Evolutionary conservation across 2,888 invertebrate genomes (phyloP).

Genomic region (Zaprionus obscuricornis): DNA sequence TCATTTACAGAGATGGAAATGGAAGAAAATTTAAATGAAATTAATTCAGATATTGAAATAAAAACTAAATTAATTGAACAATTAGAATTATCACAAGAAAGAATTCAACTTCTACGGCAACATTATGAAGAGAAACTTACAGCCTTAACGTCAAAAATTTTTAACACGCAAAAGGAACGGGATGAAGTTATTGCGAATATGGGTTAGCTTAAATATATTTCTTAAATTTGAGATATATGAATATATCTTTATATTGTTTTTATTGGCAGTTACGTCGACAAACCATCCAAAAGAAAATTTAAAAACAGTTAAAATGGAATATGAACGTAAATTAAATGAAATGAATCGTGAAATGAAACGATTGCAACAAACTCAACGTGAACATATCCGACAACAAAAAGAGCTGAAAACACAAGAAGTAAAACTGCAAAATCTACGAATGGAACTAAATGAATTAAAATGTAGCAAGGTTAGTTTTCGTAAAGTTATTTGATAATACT

Average conservation of each 20-base stretch:
- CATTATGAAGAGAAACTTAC: conserved; percentile 97
- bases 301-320: conserved; percentile 93
- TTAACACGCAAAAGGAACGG: conserved; percentile 94
- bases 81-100: conserved; percentile 93
- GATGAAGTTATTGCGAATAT: conserved; percentile 91
- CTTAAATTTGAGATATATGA: no score
- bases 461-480: conserved; percentile 92
- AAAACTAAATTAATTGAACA: conserved; percentile 97
- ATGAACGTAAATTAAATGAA: conserved; percentile 91
- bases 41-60: conserved; percentile 96
- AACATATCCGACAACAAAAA: conserved; percentile 93
- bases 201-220: conserved; percentile 54
- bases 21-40: conserved; percentile 92
- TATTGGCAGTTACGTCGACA: conserved; percentile 43
- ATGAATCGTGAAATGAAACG: conserved; percentile 94
- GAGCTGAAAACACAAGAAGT: conserved; percentile 90
- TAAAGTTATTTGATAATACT: no score
- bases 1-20: conserved; percentile 84
- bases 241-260: not conserved
- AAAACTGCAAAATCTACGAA: conserved; percentile 88
- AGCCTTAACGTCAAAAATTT: conserved; percentile 92
- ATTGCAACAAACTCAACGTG: conserved; percentile 93
- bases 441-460: conserved; percentile 92
- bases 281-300: conserved; percentile 85
- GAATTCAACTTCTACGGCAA: conserved; percentile 92